Evolutionary conservation across 1,140 invertebrate genomes (phyloP).

Genomic region (Cydia fagiglandana): DNA sequence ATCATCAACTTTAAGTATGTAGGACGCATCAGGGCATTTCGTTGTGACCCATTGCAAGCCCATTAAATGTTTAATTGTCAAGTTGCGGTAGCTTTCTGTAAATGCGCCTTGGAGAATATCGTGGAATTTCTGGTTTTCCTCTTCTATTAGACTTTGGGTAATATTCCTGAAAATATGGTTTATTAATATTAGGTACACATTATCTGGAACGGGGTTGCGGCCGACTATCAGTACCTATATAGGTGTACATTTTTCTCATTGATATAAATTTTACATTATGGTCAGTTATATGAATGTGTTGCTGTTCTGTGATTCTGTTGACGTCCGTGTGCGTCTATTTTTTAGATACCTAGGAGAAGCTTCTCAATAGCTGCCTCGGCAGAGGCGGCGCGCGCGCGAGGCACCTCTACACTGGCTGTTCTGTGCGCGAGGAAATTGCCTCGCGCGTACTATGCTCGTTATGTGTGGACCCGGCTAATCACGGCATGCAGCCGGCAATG

Average conservation of each 20-base stretch:
- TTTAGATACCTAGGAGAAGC: no score
- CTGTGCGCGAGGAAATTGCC: no score
- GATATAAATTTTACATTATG: no score
- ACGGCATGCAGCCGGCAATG: neutral
- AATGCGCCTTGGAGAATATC: slow-evolving; percentile 92
- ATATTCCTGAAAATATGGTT: slow-evolving; percentile 67
- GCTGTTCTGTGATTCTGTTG: neutral
- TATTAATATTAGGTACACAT: neutral
- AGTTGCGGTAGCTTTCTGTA: slow-evolving; percentile 88
- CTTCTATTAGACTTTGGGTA: slow-evolving; percentile 76
- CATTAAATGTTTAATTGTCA: slow-evolving; percentile 94
- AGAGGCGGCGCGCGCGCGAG: no score
- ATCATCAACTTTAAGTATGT: slow-evolving; percentile 94
- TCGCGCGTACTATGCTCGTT: no score
- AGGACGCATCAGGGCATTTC: slow-evolving; percentile 83
- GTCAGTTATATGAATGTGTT: no score
- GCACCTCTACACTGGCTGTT: no score
- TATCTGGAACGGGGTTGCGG: no score
- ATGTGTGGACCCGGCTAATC: no score
- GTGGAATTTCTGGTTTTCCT: slow-evolving; percentile 82
- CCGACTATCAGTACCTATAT: no score
- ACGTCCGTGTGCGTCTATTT: neutral
- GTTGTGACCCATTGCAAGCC: slow-evolving; percentile 87
- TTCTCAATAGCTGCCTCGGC: no score
- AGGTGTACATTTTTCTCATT: no score